Conservation (phyloP, 1,140 invertebrate genomes). For the Elysia chlorotica region DNA sequence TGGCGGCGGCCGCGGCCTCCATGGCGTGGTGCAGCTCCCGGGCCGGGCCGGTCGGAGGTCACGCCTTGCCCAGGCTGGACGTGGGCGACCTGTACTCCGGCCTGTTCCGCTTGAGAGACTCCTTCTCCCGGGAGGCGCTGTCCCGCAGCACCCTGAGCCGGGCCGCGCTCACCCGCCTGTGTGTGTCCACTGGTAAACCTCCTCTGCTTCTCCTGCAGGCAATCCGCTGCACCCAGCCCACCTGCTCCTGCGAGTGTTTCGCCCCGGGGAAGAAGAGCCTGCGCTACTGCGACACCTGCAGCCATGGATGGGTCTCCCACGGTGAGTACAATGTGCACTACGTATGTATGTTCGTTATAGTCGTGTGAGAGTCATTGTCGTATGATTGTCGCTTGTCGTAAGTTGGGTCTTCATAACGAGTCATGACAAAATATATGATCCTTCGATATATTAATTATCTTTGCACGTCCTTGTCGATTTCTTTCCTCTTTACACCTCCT, state of each 20-base stretch:
- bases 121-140: slow-evolving; percentile 7
- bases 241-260: slow-evolving; percentile 77
- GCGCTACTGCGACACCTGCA: slow-evolving; percentile 75
- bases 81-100: slow-evolving; percentile 16
- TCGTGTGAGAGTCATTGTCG: no score
- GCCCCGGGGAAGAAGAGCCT: slow-evolving; percentile 74
- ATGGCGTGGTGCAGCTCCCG: slow-evolving; percentile 19
- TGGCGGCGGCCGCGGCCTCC: slow-evolving; percentile 2
- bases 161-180: not conserved
- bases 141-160: slow-evolving; percentile 1
- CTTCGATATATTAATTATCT: no score
- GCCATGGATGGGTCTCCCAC: slow-evolving; percentile 79
- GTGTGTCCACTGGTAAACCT: slow-evolving; percentile 18
- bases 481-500: slow-evolving; percentile 8
- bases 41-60: slow-evolving; percentile 9
- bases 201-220: slow-evolving; percentile 67
- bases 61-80: slow-evolving; percentile 5
- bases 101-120: slow-evolving; percentile 11
- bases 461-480: not conserved
- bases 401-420: no score
- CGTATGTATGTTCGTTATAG: no score
- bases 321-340: slow-evolving; percentile 74
- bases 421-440: no score
- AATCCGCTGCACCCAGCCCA: slow-evolving; percentile 74
- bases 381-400: no score